Evolutionary conservation across 2,888 invertebrate genomes (phyloP), one percentile per base, ranked within the genome.

Genomic region (Drosophila acutilabella): DNA sequence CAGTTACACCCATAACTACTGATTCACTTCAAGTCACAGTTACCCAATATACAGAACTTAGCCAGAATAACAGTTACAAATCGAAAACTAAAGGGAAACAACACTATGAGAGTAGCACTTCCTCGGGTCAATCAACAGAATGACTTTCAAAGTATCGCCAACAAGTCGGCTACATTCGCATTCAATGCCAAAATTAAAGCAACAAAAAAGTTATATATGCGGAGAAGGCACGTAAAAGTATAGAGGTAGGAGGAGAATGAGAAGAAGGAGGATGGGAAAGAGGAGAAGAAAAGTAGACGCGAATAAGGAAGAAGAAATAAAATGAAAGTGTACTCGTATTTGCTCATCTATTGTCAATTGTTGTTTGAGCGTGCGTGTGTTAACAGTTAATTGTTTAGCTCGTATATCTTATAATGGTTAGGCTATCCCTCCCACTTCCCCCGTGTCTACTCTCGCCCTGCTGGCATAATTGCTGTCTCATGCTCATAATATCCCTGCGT

Each of bases 321-420:
- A 76, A 64, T 16, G 52, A 23, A 71, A 77, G 62, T 74, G 61
- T 77, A 33, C 42, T 42, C 33, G 42, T 42, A 57, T 66, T 61
- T 48, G 51, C 18, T 52, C 65, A 71, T 62, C 72, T 66, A 62
- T 66, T 65, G 51, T 47, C 58, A 47, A 54, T 70, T 64, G 44
- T 40, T 56, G 58, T 40, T 44, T 36, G n/a, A 47, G 52, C 41
- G 64, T 58, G 67, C 59, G 78, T 69, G 62, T 64, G 62, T 66
- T 58, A 77, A 58, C 74, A 69, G 69, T 73, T 76, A 78, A 78
- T 76, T 76, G 78, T 76, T 76, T 50, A 42, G 59, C 61, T 57
- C 61, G 41, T 45, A 41, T 74, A 58, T 73, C 62, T 54, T 59
- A 62, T 52, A 62, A 62, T 67, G 51, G 38, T 45, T 30, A 57